Conservation (phyloP, 2,113 vertebrate genomes). For the Dicrurus megarhynchus region DNA sequence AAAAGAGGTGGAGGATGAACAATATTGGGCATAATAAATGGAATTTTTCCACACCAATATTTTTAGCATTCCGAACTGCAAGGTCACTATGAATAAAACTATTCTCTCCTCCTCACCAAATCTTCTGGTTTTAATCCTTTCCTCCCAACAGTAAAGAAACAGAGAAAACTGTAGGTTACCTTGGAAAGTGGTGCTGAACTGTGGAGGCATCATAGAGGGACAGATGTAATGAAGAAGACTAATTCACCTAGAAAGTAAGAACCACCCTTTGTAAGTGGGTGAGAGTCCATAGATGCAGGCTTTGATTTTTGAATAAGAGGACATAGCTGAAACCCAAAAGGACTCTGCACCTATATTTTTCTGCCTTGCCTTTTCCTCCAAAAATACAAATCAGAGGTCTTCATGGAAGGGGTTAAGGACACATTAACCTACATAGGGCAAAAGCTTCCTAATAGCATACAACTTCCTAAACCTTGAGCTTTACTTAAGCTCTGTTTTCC, state of each 20-base stretch:
- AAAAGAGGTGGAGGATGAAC: neutral
- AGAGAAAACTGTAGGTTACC: neutral
- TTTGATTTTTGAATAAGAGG: neutral
- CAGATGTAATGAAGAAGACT: neutral
- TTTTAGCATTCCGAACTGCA: neutral
- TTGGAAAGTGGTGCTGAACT: neutral
- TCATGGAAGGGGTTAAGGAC: neutral
- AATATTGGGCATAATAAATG: neutral
- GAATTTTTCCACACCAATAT: neutral
- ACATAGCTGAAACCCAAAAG: neutral
- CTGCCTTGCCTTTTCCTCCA: neutral
- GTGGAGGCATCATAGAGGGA: neutral
- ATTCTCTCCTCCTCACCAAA: neutral
- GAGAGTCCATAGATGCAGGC: neutral
- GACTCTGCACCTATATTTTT: neutral
- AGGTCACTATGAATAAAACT: neutral
- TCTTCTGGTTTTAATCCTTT: neutral
- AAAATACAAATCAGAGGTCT: neutral
- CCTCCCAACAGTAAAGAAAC: neutral
- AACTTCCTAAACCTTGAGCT: neutral
- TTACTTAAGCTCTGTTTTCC: neutral
- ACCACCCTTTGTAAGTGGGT: neutral
- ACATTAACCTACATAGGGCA: neutral
- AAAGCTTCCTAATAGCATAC: neutral
- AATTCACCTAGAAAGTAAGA: neutral